Evolutionary conservation across 1,140 invertebrate species (phyloP).

Genomic region (Solenopsis invicta): DNA sequence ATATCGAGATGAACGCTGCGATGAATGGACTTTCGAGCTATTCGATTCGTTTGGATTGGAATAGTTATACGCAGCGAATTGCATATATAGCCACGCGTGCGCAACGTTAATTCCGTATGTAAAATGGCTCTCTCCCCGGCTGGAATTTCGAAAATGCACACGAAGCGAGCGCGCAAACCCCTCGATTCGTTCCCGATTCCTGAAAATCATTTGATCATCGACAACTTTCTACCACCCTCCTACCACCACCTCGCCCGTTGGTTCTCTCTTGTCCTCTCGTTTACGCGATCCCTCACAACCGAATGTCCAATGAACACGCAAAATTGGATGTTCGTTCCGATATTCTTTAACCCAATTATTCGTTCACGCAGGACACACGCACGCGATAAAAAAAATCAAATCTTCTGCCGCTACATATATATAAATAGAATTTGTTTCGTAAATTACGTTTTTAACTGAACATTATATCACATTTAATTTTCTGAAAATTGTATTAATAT

Average conservation of each 20-base stretch:
- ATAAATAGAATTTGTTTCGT: slow-evolving; percentile 10
- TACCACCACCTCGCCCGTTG: background rate
- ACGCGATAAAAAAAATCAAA: slow-evolving; percentile 45
- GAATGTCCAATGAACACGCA: slow-evolving; percentile 33
- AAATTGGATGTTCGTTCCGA: slow-evolving; percentile 49
- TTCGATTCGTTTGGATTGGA: slow-evolving; percentile 62
- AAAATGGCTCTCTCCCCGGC: slow-evolving; percentile 49
- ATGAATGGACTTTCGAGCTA: slow-evolving; percentile 61
- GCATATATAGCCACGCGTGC: slow-evolving; percentile 50
- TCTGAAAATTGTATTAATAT: background rate
- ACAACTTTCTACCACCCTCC: slow-evolving; percentile 41
- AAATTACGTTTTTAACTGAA: background rate
- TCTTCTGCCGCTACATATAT: background rate
- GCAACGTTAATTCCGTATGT: slow-evolving; percentile 62
- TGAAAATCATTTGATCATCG: slow-evolving; percentile 57
- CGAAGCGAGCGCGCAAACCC: slow-evolving; percentile 45
- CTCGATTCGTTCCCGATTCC: slow-evolving; percentile 55
- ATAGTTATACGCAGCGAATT: slow-evolving; percentile 56
- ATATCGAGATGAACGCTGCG: slow-evolving; percentile 55
- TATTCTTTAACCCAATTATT: slow-evolving; percentile 56
- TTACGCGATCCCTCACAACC: slow-evolving; percentile 29
- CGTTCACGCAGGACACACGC: slow-evolving; percentile 12
- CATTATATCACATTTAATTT: slow-evolving; percentile 2
- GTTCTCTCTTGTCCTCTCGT: slow-evolving; percentile 52
- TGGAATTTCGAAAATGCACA: slow-evolving; percentile 62